Conservation (phyloP, 2,113 vertebrate genomes). For the Bubo bubo region DNA sequence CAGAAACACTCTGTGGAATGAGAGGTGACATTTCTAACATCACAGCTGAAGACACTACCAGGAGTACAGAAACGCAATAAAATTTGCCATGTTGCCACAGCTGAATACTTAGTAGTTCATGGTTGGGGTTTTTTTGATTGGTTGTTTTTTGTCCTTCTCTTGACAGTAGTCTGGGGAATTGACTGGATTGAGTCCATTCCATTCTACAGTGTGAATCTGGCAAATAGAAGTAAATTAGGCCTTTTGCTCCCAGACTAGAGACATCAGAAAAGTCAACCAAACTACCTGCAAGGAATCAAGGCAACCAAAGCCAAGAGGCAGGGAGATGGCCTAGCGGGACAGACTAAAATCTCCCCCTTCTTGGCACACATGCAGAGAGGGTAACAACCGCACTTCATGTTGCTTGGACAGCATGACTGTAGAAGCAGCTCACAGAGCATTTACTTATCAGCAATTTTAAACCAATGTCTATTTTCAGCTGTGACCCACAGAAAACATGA, state of each 20-base stretch:
- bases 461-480: conserved; percentile 17
- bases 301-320: not conserved
- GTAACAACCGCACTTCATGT: not conserved
- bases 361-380: not conserved
- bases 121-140: not conserved
- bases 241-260: not conserved
- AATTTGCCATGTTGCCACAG: not conserved
- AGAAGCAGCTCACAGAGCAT: not conserved
- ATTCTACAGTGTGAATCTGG: not conserved
- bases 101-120: not conserved
- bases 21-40: not conserved
- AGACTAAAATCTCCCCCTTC: not conserved
- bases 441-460: not conserved
- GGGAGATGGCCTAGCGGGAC: not conserved
- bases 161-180: not conserved
- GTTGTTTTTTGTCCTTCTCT: not conserved
- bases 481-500: not conserved
- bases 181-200: not conserved
- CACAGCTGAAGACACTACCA: not conserved
- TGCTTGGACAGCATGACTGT: not conserved
- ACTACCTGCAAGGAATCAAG: not conserved
- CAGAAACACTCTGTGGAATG: not conserved
- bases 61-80: not conserved
- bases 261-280: not conserved
- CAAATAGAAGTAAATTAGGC: not conserved